Evolutionary conservation across 2,113 vertebrate species (phyloP).

Genomic region (Kryptolebias marmoratus): DNA sequence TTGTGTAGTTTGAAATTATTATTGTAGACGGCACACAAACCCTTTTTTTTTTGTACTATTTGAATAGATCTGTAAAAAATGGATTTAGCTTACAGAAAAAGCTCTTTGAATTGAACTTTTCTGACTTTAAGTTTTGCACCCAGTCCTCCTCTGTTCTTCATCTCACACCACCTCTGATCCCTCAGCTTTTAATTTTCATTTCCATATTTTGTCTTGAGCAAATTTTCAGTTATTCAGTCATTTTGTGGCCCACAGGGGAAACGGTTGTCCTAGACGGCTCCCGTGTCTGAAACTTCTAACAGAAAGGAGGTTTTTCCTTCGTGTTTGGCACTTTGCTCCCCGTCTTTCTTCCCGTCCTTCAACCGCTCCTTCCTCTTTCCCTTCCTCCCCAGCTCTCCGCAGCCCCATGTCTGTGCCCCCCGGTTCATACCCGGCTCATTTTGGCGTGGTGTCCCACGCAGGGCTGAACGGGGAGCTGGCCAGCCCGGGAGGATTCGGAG

Average conservation of each 20-base stretch:
- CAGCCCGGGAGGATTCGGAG: constrained; percentile 83
- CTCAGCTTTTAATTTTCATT: constrained; percentile 13
- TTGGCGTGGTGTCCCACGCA: constrained; percentile 85
- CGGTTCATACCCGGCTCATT: constrained; percentile 84
- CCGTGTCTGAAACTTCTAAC: too few species aligned
- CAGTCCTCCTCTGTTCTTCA: constrained; percentile 5
- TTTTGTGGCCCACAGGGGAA: too few species aligned
- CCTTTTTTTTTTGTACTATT: too few species aligned
- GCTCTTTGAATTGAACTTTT: background rate
- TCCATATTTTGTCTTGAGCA: background rate
- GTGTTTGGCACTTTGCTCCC: constrained; percentile 4
- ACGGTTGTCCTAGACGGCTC: too few species aligned
- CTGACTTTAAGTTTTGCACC: constrained; percentile 5
- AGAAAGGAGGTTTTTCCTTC: too few species aligned
- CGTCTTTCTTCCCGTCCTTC: constrained; percentile 38
- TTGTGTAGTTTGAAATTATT: too few species aligned
- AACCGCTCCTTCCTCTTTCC: constrained; percentile 51
- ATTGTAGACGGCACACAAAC: too few species aligned
- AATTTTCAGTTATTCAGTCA: background rate
- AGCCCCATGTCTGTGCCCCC: constrained; percentile 85
- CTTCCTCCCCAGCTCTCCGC: constrained; percentile 81
- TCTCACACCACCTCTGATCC: constrained; percentile 13
- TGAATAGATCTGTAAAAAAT: background rate
- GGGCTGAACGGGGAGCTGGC: constrained; percentile 86
- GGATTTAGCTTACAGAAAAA: background rate